Percentiles rank a stretch among this genome's conserved stretches.
Evolutionary conservation across 2,888 invertebrate species (phyloP).

Genomic region (Rosalia funebris): DNA sequence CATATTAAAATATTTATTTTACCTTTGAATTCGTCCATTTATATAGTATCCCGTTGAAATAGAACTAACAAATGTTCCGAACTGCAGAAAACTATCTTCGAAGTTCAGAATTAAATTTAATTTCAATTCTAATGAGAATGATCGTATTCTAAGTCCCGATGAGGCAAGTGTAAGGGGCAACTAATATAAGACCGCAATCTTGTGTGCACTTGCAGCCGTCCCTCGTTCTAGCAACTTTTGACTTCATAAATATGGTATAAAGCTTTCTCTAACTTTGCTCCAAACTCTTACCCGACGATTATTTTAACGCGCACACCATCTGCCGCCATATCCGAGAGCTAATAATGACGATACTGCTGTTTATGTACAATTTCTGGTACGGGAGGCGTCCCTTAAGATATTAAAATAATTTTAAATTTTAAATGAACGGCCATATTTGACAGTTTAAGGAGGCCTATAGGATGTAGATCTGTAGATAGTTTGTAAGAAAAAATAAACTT

Average conservation of each 20-base stretch:
- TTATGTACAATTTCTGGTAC: constrained; percentile 23
- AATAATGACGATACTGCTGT: constrained; percentile 25
- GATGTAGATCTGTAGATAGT: constrained; percentile 1
- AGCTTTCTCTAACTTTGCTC: constrained; percentile 29
- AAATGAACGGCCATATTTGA: constrained; percentile 19
- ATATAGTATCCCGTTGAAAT: background rate
- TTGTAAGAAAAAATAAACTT: background rate
- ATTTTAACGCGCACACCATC: constrained; percentile 57
- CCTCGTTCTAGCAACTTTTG: constrained; percentile 27
- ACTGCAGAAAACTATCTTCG: constrained; percentile 13
- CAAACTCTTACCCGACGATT: constrained; percentile 55
- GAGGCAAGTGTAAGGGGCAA: constrained; percentile 26
- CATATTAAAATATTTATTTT: too few species aligned
- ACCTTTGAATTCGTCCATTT: too few species aligned
- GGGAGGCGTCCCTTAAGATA: constrained; percentile 20
- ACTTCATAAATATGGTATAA: constrained; percentile 30
- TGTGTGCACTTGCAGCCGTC: constrained; percentile 26
- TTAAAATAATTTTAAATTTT: constrained; percentile 27
- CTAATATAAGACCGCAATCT: constrained; percentile 33
- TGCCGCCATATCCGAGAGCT: constrained; percentile 47
- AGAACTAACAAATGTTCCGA: constrained; percentile 23
- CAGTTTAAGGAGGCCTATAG: too few species aligned
- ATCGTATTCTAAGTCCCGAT: constrained; percentile 21
- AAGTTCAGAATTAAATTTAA: constrained; percentile 28
- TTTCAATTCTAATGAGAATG: constrained; percentile 31